Evolutionary conservation across 2,113 vertebrate species (phyloP), one percentile per base, ranked within the genome.

Genomic region (Hirundichthys speculiger): DNA sequence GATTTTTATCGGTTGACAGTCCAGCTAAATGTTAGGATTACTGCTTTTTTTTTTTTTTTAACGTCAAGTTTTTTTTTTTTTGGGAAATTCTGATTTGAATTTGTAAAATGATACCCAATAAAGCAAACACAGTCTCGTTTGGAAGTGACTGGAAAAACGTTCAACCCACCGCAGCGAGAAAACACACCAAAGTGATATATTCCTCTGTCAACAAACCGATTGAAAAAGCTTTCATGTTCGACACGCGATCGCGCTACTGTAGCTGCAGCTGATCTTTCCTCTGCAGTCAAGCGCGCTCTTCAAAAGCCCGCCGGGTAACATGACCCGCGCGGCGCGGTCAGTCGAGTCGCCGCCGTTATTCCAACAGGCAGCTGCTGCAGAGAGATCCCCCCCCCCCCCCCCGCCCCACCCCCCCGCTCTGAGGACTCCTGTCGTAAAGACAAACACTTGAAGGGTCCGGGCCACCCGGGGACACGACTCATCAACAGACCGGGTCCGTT

Each of bases 311-410:
- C 38, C 18, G 67, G 77, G 79, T 87, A 86, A 89, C 68, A 63
- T 41, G 83, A 89, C 71, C 82, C 66, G n/a, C n/a, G n/a, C n/a
- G n/a, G n/a, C n/a, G n/a, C n/a, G n/a, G n/a, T n/a, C n/a, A n/a
- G n/a, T n/a, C n/a, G n/a, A n/a, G n/a, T 60, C 73, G n/a, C 84
- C 73, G 68, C 77, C 79, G 79, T 85, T 86, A 84, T 89, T 88
- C 78, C 79, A 84, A 78, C 83, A 57, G 76, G 82, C 89, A 91
- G 88, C 88, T 91, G 89, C 64, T 86, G 77, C 49, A n/a, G n/a
- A n/a, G 63, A 82, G 64, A 59, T 84, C 64, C 63, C 10, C 27
- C 58, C 2, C 42, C 47, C 16, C 1, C 22, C n/a, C n/a, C n/a
- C n/a, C n/a, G n/a, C n/a, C n/a, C n/a, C n/a, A n/a, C n/a, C 53